phyloP scores from a whole-genome alignment of 2,797 vertebrate species.

The Scolopax rusticola region DNA sequence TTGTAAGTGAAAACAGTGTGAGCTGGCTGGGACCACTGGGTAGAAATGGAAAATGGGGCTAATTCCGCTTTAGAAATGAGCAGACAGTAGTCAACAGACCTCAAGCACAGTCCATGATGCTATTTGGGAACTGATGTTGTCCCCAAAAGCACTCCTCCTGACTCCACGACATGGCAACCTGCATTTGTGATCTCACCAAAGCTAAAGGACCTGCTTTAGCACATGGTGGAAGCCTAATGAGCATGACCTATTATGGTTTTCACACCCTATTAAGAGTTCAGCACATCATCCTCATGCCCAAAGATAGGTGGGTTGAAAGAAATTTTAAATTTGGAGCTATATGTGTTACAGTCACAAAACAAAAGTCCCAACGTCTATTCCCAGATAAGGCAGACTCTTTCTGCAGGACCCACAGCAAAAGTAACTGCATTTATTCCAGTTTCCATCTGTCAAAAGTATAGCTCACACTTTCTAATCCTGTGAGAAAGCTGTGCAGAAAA shows the following conservation, averaged over 20 bases:
- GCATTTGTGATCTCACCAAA: not conserved
- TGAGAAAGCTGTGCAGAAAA: not conserved
- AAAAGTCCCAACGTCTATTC: not conserved
- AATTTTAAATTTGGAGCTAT: not conserved
- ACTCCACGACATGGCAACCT: fast-evolving
- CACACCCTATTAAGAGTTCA: not conserved
- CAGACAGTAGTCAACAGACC: not conserved
- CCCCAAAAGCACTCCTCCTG: fast-evolving
- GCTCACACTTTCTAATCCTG: not conserved
- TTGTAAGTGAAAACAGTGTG: not conserved
- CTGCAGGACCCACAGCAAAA: not conserved
- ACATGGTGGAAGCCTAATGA: not conserved
- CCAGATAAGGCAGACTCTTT: not conserved
- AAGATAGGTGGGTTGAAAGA: not conserved
- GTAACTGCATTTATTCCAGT: not conserved
- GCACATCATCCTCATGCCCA: not conserved
- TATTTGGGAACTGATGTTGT: not conserved
- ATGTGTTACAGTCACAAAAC: fast-evolving
- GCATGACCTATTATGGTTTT: not conserved
- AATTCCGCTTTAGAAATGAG: not conserved
- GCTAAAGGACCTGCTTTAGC: not conserved
- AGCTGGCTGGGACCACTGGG: not conserved
- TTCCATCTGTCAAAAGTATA: not conserved
- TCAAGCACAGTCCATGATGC: not conserved
- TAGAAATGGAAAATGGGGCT: not conserved